These are phyloP conservation scores for Pissodes strobi DNA, from an alignment of 1,140 invertebrate genomes.

Conservation along the genomic window DNA sequence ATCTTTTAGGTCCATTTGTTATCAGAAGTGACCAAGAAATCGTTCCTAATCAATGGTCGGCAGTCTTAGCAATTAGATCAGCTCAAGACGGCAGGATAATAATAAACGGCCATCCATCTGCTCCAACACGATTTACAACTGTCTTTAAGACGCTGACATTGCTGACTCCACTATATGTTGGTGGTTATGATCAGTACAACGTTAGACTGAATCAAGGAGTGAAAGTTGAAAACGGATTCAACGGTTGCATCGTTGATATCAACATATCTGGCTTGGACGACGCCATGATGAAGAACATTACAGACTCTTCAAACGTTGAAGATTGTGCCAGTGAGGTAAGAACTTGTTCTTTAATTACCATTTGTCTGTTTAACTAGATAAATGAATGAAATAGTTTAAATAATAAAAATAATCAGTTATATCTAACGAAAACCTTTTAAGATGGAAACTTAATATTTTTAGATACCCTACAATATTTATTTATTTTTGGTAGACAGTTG, in stretches of 20 bases:
- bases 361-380: no score
- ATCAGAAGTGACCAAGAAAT: no score
- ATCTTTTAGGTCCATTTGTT: no score
- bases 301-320: slow-evolving; percentile 74
- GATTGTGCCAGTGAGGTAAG: slow-evolving; percentile 63
- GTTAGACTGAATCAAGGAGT: slow-evolving; percentile 72
- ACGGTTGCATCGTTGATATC: slow-evolving; percentile 85
- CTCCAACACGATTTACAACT: slow-evolving; percentile 55
- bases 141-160: slow-evolving; percentile 67
- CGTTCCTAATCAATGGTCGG: no score
- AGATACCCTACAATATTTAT: no score
- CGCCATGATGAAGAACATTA: slow-evolving; percentile 68
- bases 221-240: slow-evolving; percentile 75
- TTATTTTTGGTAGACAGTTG: no score
- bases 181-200: slow-evolving; percentile 77
- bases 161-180: slow-evolving; percentile 81
- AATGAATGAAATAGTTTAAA: no score
- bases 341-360: no score
- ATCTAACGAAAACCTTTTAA: no score
- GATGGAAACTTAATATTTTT: no score
- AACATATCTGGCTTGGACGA: slow-evolving; percentile 65
- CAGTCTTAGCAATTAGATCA: slow-evolving; percentile 69
- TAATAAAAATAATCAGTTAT: no score
- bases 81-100: slow-evolving; percentile 66
- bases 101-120: slow-evolving; percentile 66